Conservation (phyloP, 1,140 invertebrate species). For the Oryctes rhinoceros region DNA sequence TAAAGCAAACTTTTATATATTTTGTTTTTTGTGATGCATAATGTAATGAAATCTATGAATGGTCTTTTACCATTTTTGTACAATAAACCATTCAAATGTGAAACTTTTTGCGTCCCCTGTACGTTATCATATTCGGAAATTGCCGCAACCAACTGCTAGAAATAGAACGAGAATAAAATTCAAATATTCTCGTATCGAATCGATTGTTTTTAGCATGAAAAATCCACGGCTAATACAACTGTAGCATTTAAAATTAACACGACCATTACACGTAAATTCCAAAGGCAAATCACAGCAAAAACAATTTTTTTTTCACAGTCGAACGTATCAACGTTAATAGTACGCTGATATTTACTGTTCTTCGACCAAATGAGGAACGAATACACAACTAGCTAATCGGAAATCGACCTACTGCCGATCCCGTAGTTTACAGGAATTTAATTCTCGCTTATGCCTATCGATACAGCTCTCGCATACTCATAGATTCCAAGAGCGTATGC, state of each 20-base stretch:
- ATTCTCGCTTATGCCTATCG: background rate
- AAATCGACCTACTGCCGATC: background rate
- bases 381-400: background rate
- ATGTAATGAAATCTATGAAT: no score
- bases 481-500: background rate
- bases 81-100: no score
- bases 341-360: background rate
- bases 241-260: background rate
- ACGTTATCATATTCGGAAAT: no score
- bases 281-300: background rate
- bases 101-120: no score
- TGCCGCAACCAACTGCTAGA: no score
- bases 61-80: no score
- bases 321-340: background rate
- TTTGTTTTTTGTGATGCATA: no score
- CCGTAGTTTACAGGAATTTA: background rate
- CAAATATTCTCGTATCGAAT: no score
- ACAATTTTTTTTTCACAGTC: background rate
- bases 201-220: background rate
- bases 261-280: background rate
- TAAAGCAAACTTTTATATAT: no score
- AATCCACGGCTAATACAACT: background rate
- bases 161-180: no score
- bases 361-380: background rate
- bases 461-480: background rate